phyloP scores from a whole-genome alignment of 53 echinoderm and acorn worm genomes.

The Temnopleurus reevesii region DNA sequence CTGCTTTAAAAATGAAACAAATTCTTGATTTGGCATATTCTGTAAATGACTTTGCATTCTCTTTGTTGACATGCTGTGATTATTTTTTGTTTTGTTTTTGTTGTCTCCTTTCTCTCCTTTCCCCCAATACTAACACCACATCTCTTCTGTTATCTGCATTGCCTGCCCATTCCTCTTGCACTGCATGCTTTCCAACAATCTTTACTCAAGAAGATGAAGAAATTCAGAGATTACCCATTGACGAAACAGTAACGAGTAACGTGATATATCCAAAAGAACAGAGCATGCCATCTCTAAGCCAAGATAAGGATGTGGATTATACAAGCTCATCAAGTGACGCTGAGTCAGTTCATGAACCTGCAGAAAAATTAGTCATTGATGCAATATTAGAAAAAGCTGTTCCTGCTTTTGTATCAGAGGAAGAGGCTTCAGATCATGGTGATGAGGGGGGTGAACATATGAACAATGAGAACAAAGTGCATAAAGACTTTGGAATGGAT shows the following conservation, averaged over 20 bases:
- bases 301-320: neutral
- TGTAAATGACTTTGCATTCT: conserved; percentile 7
- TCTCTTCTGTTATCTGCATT: conserved; percentile 13
- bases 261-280: neutral
- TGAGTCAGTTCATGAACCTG: neutral
- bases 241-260: neutral
- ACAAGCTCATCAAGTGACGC: conserved; percentile 39
- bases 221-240: neutral
- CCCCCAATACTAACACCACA: conserved; percentile 12
- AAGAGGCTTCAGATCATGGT: neutral
- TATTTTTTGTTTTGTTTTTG: conserved; percentile 16
- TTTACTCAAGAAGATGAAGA: conserved; percentile 23
- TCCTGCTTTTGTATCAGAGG: conserved; percentile 14
- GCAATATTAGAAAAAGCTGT: conserved; percentile 29
- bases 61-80: conserved; percentile 37
- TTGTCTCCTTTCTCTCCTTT: conserved; percentile 28
- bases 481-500: neutral
- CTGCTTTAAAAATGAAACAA: neutral
- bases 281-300: neutral
- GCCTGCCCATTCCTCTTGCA: conserved; percentile 13
- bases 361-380: neutral
- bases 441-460: neutral
- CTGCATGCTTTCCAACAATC: conserved; percentile 33
- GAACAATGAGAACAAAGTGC: neutral
- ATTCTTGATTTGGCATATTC: conserved; percentile 43